Evolutionary conservation across 2,888 invertebrate species (phyloP).

Genomic region (Drosophila longiperda): DNA sequence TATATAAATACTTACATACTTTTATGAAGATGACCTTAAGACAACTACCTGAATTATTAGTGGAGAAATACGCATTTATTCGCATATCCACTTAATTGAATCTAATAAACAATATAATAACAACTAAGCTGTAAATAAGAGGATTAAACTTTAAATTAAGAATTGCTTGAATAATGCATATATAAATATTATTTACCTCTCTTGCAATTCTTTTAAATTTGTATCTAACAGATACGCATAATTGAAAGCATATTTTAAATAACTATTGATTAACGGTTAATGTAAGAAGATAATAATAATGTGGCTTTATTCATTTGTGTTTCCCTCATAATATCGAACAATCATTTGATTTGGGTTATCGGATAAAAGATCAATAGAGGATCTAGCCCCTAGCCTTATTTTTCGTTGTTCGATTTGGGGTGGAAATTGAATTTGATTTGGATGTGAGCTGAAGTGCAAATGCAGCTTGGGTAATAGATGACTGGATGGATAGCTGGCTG

Average conservation of each 20-base stretch:
- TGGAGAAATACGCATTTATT: conserved; percentile 13
- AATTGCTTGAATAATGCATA: background rate
- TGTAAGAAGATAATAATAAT: background rate
- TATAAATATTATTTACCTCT: background rate
- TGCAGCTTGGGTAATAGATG: conserved; percentile 8
- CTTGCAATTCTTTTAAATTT: background rate
- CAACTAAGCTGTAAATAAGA: background rate
- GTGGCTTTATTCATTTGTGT: background rate
- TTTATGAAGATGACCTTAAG: conserved; percentile 42
- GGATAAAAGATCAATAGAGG: conserved; percentile 10
- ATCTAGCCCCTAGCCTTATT: background rate
- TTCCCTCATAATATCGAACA: conserved; percentile 3
- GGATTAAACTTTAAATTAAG: background rate
- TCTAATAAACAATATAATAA: background rate
- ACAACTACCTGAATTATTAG: conserved; percentile 40
- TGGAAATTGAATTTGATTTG: conserved; percentile 49
- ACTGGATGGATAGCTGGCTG: conserved; percentile 10
- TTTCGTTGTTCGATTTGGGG: conserved; percentile 6
- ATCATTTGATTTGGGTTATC: conserved; percentile 19
- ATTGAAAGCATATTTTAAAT: background rate
- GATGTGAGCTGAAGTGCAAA: conserved; percentile 54
- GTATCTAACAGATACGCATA: background rate
- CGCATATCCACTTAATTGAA: conserved; percentile 32
- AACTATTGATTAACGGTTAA: background rate
- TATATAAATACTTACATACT: background rate